Conservation (phyloP, 2,888 invertebrate species). For the Orchesella flavescens region DNA sequence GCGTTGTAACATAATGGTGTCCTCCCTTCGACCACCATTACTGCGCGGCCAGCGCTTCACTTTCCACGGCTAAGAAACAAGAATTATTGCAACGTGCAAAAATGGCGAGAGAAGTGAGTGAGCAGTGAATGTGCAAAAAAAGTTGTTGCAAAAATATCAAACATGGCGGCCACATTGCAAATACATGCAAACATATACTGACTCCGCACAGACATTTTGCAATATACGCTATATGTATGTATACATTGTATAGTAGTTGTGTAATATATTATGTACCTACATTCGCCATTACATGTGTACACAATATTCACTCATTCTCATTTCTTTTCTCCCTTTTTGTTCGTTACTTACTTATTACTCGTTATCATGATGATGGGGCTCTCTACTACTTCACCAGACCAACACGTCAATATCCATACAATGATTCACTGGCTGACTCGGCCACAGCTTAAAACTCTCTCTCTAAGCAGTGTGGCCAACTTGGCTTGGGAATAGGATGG, state of each 20-base stretch:
- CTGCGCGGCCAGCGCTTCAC: too few species aligned
- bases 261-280: too few species aligned
- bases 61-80: too few species aligned
- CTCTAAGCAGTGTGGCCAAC: conserved; percentile 17
- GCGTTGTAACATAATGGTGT: too few species aligned
- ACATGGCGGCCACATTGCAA: conserved; percentile 58
- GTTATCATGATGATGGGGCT: conserved; percentile 5
- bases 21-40: too few species aligned
- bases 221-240: background rate
- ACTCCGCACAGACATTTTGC: background rate
- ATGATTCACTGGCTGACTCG: too few species aligned
- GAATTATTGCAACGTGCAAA: too few species aligned
- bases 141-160: conserved; percentile 59
- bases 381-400: background rate
- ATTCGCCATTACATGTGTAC: too few species aligned
- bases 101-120: too few species aligned
- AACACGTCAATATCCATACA: background rate
- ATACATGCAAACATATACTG: conserved; percentile 13
- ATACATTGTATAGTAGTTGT: background rate
- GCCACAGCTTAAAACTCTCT: background rate
- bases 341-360: conserved; percentile 4
- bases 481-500: background rate
- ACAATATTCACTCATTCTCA: conserved; percentile 4
- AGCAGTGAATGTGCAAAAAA: conserved; percentile 43
- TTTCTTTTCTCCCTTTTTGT: conserved; percentile 2